Evolutionary conservation across 2,113 vertebrate genomes (phyloP).

Genomic region (Aspidoscelis tigris): DNA sequence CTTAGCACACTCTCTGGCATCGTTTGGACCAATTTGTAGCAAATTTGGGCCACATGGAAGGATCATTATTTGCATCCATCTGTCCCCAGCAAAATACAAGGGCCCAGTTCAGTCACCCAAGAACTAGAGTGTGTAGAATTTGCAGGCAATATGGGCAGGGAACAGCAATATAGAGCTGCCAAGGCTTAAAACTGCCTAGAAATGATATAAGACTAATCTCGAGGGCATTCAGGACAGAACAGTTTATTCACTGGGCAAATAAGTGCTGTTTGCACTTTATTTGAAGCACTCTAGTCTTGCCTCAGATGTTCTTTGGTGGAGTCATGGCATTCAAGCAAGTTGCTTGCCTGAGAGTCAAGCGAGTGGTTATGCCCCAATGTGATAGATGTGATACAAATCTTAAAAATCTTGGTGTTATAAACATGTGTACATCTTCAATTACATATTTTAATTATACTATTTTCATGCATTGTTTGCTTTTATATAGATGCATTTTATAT

Average conservation of each 20-base stretch:
- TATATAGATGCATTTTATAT: too few relatives aligned
- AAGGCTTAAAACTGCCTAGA: neutral
- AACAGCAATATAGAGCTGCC: neutral
- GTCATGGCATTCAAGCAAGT: neutral
- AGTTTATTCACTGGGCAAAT: neutral
- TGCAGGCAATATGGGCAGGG: neutral
- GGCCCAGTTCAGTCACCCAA: conserved; percentile 17
- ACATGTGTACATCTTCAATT: too few relatives aligned
- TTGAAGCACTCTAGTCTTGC: neutral
- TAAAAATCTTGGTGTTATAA: too few relatives aligned
- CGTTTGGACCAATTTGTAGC: conserved; percentile 40
- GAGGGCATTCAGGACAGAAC: neutral
- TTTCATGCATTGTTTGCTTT: too few relatives aligned
- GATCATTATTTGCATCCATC: conserved; percentile 24
- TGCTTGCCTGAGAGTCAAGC: neutral
- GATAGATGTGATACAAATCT: too few relatives aligned
- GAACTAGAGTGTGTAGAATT: neutral
- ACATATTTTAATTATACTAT: too few relatives aligned
- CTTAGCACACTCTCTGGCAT: neutral
- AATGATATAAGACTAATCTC: rapidly evolving
- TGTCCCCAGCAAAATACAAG: conserved; percentile 28
- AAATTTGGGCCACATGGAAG: conserved; percentile 38
- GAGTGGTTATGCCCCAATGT: neutral
- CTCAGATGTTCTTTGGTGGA: neutral
- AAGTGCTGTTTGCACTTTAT: neutral